Conservation (phyloP, 2,797 vertebrate genomes). For the Lerista edwardsae region DNA sequence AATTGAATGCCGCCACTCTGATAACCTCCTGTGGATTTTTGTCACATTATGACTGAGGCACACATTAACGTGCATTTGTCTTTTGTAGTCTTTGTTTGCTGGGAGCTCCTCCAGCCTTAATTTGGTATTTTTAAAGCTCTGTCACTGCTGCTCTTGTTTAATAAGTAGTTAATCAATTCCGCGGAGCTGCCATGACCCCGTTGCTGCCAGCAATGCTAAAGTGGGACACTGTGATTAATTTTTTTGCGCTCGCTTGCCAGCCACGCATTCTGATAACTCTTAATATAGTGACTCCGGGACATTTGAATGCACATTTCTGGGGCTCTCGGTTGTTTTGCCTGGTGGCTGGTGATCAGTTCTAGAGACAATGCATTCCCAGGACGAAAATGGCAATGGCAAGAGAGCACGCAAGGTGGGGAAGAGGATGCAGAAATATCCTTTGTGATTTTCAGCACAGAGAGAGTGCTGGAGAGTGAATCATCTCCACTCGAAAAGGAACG, state of each 20-base stretch:
- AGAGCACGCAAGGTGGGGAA: slow-evolving; percentile 3
- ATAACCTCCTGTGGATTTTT: slow-evolving; percentile 17
- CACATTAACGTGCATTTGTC: slow-evolving; percentile 42
- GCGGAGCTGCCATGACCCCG: slow-evolving; percentile 28
- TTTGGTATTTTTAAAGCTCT: slow-evolving; percentile 67
- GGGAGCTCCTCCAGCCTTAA: slow-evolving; percentile 54
- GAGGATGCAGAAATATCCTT: background rate
- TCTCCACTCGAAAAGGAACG: background rate
- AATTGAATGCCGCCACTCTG: background rate
- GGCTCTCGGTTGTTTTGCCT: slow-evolving; percentile 24
- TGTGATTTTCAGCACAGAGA: background rate
- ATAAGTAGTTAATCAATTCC: slow-evolving; percentile 70
- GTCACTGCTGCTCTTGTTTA: slow-evolving; percentile 58
- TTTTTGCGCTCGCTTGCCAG: slow-evolving; percentile 25
- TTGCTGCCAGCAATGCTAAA: slow-evolving; percentile 56
- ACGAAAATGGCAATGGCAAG: slow-evolving; percentile 38
- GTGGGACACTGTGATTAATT: slow-evolving; percentile 60
- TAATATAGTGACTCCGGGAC: slow-evolving; percentile 36
- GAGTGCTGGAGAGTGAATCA: background rate
- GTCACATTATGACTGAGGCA: slow-evolving; percentile 29
- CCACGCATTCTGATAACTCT: slow-evolving; percentile 47
- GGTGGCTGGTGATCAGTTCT: slow-evolving; percentile 45
- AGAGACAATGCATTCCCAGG: slow-evolving; percentile 35
- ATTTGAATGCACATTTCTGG: slow-evolving; percentile 32
- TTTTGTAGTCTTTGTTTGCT: slow-evolving; percentile 34